Evolutionary conservation across 2,888 invertebrate genomes (phyloP).

Genomic region (Drosophila testacea): DNA sequence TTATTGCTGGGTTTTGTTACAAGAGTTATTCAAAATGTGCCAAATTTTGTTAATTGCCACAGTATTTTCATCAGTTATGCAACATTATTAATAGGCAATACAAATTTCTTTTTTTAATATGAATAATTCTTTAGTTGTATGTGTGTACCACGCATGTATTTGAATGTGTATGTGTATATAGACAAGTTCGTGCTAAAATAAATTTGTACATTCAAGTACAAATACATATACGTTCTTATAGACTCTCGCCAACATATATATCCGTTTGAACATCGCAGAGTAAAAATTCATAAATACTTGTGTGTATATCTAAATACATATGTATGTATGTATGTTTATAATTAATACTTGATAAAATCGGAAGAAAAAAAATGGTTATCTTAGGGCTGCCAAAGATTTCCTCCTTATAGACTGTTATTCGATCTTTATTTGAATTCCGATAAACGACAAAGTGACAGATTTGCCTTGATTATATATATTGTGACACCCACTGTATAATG

Average conservation of each 20-base stretch:
- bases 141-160: constrained; percentile 1
- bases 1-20: neutral
- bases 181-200: constrained; percentile 24
- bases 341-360: constrained; percentile 18
- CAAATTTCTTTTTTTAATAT: constrained; percentile 31
- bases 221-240: constrained; percentile 10
- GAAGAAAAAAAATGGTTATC: constrained; percentile 4
- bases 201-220: constrained; percentile 30
- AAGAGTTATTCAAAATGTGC: constrained; percentile 15
- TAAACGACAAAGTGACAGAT: neutral
- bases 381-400: neutral
- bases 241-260: constrained; percentile 10
- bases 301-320: constrained; percentile 26
- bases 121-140: constrained; percentile 14
- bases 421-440: constrained; percentile 6
- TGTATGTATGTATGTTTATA: constrained; percentile 15
- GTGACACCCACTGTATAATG: constrained; percentile 1
- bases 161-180: constrained; percentile 1
- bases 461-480: neutral
- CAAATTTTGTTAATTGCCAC: constrained; percentile 21
- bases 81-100: constrained; percentile 53
- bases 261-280: constrained; percentile 19
- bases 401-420: constrained; percentile 5
- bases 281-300: constrained; percentile 25
- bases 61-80: constrained; percentile 59